These are phyloP conservation scores for Lagopus leucura DNA, from an alignment of 2,113 vertebrate species.

Conservation along the genomic window DNA sequence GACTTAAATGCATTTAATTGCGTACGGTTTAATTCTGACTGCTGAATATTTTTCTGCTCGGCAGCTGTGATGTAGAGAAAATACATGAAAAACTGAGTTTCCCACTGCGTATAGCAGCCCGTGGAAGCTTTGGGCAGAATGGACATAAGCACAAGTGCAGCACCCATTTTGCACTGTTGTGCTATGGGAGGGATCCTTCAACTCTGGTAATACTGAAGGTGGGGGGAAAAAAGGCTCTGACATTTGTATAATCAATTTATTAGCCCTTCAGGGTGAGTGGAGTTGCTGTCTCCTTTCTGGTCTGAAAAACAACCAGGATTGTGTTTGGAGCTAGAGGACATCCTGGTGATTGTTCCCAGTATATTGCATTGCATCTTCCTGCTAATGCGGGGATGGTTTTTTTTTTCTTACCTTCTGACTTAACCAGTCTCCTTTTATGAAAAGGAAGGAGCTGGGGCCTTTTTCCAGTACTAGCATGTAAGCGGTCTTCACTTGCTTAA, in stretches of 20 bases:
- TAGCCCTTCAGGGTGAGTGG: not conserved
- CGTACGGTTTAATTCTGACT: not conserved
- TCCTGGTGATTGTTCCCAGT: not conserved
- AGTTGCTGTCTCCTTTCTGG: not conserved
- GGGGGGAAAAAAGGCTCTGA: not conserved
- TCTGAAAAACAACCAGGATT: not conserved
- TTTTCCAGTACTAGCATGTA: not conserved
- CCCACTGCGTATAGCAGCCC: fast-evolving
- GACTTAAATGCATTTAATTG: not conserved
- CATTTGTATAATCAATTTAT: not conserved
- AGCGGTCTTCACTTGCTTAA: not conserved
- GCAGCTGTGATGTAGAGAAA: not conserved
- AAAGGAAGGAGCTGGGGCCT: not conserved
- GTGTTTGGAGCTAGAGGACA: not conserved
- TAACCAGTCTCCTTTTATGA: not conserved
- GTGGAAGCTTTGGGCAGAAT: not conserved
- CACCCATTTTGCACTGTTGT: not conserved
- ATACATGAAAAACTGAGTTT: not conserved
- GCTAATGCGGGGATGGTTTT: not conserved
- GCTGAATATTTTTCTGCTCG: not conserved
- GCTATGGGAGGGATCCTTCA: not conserved
- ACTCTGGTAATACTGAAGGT: not conserved
- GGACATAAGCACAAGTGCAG: fast-evolving
- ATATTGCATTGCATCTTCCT: not conserved
- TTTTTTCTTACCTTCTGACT: not conserved